Conservation (phyloP, 2,113 vertebrate species). For the Tringa solitaria region DNA sequence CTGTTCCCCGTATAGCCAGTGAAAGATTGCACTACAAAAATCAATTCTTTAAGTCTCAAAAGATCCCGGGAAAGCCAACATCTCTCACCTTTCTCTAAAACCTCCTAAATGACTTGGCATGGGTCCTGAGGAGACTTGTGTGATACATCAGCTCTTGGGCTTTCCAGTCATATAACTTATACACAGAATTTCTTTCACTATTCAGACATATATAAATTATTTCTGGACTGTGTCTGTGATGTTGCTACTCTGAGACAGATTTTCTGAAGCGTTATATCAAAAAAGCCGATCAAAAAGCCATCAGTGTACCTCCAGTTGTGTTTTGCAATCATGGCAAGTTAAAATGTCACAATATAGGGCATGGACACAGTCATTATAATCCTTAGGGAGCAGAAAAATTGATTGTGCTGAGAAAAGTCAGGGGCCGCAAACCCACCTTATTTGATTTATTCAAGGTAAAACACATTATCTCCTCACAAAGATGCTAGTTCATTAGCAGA, state of each 20-base stretch:
- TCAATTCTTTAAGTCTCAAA: not conserved
- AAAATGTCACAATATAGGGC: not conserved
- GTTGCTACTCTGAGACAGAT: not conserved
- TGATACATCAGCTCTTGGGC: not conserved
- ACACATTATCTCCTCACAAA: not conserved
- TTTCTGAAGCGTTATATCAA: not conserved
- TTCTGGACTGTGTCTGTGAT: not conserved
- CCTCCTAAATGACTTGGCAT: not conserved
- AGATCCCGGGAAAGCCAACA: not conserved
- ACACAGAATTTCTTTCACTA: not conserved
- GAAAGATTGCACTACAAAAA: not conserved
- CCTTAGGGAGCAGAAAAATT: not conserved
- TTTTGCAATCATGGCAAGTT: not conserved
- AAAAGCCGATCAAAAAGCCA: not conserved
- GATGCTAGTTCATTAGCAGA: not conserved
- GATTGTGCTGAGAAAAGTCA: not conserved
- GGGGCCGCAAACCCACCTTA: not conserved
- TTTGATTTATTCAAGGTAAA: not conserved
- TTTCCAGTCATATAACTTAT: not conserved
- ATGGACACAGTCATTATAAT: not conserved
- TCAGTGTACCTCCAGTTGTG: not conserved
- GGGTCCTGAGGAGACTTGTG: not conserved
- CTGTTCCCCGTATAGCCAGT: not conserved
- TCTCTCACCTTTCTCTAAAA: not conserved
- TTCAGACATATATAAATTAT: not conserved